Conservation (phyloP, 2,888 invertebrate genomes). For the Bruchidius siliquastri region DNA sequence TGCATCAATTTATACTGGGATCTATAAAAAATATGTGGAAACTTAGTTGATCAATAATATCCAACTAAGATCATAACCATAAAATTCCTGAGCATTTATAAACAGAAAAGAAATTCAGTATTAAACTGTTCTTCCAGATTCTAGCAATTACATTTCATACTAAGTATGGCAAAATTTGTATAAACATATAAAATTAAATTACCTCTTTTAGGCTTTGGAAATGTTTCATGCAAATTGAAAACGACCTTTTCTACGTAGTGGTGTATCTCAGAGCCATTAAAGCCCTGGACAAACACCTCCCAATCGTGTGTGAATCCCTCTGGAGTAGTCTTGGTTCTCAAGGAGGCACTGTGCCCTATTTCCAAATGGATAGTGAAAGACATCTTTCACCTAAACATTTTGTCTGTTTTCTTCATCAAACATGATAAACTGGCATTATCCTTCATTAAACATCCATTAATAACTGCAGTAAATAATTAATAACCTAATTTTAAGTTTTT, state of each 20-base stretch:
- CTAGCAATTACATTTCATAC: too few relatives aligned
- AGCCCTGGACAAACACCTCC: conserved; percentile 90
- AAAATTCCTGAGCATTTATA: too few relatives aligned
- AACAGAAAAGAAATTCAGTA: too few relatives aligned
- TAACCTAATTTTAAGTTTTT: conserved; percentile 27
- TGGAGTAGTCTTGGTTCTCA: conserved; percentile 74
- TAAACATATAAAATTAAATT: conserved; percentile 32
- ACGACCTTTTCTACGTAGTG: conserved; percentile 91
- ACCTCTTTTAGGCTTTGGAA: conserved; percentile 89
- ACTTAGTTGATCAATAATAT: too few relatives aligned
- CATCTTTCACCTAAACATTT: conserved; percentile 48
- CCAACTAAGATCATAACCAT: too few relatives aligned
- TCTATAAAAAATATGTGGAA: too few relatives aligned
- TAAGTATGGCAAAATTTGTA: too few relatives aligned
- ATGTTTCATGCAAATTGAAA: conserved; percentile 86
- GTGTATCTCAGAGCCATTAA: conserved; percentile 81
- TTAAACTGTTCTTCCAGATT: too few relatives aligned
- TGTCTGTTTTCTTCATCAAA: conserved; percentile 18
- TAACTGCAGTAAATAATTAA: conserved; percentile 11
- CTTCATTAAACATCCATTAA: conserved; percentile 16
- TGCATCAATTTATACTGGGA: too few relatives aligned
- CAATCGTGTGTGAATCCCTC: conserved; percentile 97
- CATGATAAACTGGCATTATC: conserved; percentile 10
- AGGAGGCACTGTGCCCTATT: conserved; percentile 84
- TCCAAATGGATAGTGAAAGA: conserved; percentile 79